A percentile compares a stretch with the other conserved stretches of the same genome.
Evolutionary conservation across 2,888 invertebrate genomes (phyloP).

Genomic region (Petrolisthes manimaculis): DNA sequence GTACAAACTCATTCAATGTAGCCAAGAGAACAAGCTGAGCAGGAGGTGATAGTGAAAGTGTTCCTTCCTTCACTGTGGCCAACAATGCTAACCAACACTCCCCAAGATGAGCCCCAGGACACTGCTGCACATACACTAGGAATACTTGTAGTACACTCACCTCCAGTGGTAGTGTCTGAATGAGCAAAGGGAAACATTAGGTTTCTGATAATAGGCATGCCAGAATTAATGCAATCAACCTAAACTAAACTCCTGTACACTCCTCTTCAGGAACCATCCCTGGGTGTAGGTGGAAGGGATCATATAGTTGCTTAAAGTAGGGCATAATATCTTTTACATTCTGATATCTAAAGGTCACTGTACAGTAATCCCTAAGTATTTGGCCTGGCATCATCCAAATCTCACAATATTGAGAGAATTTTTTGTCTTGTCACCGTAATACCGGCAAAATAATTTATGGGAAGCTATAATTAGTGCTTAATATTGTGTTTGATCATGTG

Average conservation of each 20-base stretch:
- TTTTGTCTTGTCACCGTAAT: too few relatives aligned
- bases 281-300: too few relatives aligned
- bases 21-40: slow-evolving; percentile 84
- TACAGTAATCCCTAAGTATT: too few relatives aligned
- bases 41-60: slow-evolving; percentile 78
- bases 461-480: too few relatives aligned
- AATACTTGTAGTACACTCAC: slow-evolving; percentile 86
- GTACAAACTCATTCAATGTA: slow-evolving; percentile 85
- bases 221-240: neutral
- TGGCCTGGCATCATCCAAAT: too few relatives aligned
- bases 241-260: neutral
- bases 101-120: slow-evolving; percentile 78
- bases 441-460: too few relatives aligned
- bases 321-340: too few relatives aligned
- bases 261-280: neutral
- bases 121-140: slow-evolving; percentile 75
- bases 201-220: neutral
- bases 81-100: slow-evolving; percentile 85
- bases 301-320: too few relatives aligned
- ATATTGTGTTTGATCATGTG: too few relatives aligned
- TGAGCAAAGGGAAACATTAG: slow-evolving; percentile 16
- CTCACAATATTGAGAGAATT: too few relatives aligned
- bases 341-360: too few relatives aligned
- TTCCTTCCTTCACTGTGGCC: slow-evolving; percentile 81
- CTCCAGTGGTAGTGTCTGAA: slow-evolving; percentile 75